Evolutionary conservation across 2,113 vertebrate species (phyloP).

Genomic region (Rousettus leschenaultii): DNA sequence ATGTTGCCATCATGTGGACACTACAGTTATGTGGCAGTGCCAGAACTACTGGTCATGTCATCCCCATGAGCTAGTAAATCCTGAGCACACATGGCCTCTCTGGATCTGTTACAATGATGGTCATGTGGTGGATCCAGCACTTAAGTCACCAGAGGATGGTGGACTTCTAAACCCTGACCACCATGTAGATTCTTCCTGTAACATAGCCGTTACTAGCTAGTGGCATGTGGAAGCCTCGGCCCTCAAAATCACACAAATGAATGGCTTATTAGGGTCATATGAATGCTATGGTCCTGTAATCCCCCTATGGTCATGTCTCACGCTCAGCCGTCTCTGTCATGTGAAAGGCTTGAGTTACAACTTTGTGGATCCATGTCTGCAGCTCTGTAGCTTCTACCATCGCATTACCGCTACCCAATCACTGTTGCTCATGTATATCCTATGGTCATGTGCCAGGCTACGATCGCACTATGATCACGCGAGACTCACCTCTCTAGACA

Average conservation of each 20-base stretch:
- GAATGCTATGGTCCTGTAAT: neutral
- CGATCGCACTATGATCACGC: neutral
- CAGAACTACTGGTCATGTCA: neutral
- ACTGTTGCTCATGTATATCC: neutral
- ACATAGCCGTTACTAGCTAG: neutral
- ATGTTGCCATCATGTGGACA: neutral
- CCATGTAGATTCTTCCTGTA: neutral
- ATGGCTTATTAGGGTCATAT: no score
- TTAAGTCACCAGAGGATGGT: neutral
- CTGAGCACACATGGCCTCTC: neutral
- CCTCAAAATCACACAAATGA: neutral
- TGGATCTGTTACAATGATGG: neutral
- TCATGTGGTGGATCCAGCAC: neutral
- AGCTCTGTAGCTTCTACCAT: no score
- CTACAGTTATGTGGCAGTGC: neutral
- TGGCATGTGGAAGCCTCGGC: neutral
- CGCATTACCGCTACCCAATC: neutral
- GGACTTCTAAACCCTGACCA: neutral
- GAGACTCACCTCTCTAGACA: neutral
- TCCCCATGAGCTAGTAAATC: neutral
- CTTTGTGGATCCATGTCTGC: neutral
- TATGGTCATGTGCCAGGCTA: neutral
- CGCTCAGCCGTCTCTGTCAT: neutral
- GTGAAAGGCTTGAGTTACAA: neutral
- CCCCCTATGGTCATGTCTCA: neutral